These are phyloP conservation scores for Drosophila robusta DNA, from an alignment of 2,888 invertebrate species.

Conservation along the genomic window DNA sequence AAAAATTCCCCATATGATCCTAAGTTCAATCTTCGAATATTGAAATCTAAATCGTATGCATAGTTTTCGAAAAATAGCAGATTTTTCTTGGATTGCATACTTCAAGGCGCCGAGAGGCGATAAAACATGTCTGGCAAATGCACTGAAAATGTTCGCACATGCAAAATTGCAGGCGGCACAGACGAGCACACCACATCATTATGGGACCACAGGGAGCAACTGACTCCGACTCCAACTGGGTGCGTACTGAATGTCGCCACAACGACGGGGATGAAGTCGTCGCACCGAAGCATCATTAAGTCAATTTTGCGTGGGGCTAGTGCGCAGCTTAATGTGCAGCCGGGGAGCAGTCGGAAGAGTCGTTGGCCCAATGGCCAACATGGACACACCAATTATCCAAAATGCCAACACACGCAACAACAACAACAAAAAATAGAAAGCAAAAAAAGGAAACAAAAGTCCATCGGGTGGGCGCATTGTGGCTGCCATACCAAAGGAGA, in stretches of 20 bases:
- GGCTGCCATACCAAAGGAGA: conserved; percentile 51
- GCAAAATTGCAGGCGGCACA: conserved; percentile 54
- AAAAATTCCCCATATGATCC: too few species aligned
- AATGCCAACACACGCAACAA: conserved; percentile 53
- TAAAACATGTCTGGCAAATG: conserved; percentile 42
- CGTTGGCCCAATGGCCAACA: conserved; percentile 40
- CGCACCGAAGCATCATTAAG: conserved; percentile 78
- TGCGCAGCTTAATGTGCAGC: conserved; percentile 78
- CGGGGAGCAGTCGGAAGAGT: conserved; percentile 46
- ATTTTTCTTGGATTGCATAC: conserved; percentile 19
- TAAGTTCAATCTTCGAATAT: not conserved
- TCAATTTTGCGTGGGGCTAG: conserved; percentile 71
- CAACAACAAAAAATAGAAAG: conserved; percentile 10
- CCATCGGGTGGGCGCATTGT: conserved; percentile 14
- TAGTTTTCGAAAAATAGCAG: conserved; percentile 14
- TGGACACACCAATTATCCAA: conserved; percentile 75
- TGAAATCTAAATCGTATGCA: conserved; percentile 1
- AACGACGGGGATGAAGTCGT: conserved; percentile 28
- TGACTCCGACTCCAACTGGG: conserved; percentile 46
- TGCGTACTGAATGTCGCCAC: conserved; percentile 55
- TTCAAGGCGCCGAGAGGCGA: conserved; percentile 41
- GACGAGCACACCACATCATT: conserved; percentile 79
- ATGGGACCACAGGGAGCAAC: conserved; percentile 79
- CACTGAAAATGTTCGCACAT: conserved; percentile 41
- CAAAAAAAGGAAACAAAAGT: conserved; percentile 18